Evolutionary conservation across 2,888 invertebrate genomes (phyloP).

Genomic region (Leucoma salicis): DNA sequence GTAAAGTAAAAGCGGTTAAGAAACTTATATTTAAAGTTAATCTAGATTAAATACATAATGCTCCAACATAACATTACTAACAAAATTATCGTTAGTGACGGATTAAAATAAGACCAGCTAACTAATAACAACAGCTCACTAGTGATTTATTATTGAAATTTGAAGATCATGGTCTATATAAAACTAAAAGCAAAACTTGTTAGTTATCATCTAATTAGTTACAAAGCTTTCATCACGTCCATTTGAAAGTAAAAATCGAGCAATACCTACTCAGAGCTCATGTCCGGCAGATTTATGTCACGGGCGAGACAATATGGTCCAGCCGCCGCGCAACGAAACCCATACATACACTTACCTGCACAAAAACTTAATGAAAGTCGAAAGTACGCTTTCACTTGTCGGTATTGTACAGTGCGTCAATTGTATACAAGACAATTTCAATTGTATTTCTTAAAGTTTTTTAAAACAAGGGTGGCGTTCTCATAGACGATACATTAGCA

Average conservation of each 20-base stretch:
- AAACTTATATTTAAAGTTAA: too few species aligned
- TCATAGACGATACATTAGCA: conserved; percentile 27
- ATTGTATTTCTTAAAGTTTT: conserved; percentile 47
- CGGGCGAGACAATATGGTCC: conserved; percentile 76
- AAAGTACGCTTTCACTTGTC: conserved; percentile 81
- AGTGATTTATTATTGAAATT: too few species aligned
- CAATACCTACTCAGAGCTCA: conserved; percentile 45
- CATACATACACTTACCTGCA: conserved; percentile 71
- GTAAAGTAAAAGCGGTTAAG: too few species aligned
- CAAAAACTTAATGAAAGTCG: conserved; percentile 81
- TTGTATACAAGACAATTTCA: conserved; percentile 62
- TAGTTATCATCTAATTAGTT: conserved; percentile 29
- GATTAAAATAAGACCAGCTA: too few species aligned
- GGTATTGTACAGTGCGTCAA: conserved; percentile 67
- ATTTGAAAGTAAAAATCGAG: conserved; percentile 55
- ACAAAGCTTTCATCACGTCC: conserved; percentile 42
- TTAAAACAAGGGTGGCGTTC: conserved; percentile 47
- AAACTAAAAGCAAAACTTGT: background rate
- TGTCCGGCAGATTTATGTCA: conserved; percentile 61
- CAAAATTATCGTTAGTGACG: too few species aligned
- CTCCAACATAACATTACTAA: too few species aligned
- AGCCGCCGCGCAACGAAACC: conserved; percentile 47
- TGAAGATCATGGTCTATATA: too few species aligned
- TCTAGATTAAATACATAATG: too few species aligned
- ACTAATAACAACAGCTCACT: too few species aligned